Base-by-base conservation (phyloP, 2,113 vertebrate genomes). In the Mobula hypostoma region DNA sequence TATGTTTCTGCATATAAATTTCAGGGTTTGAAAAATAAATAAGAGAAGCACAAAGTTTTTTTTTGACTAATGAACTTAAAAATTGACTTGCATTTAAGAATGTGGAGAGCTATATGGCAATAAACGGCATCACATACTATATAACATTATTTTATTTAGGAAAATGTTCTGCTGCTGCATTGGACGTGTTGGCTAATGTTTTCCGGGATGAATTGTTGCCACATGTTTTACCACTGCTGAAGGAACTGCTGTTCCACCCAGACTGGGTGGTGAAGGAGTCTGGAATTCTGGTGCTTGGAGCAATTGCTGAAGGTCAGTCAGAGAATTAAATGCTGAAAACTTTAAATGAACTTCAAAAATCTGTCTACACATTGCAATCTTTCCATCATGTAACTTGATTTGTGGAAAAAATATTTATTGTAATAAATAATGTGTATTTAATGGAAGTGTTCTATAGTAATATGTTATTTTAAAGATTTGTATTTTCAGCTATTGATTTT, bases 251-350 rank as follows among this genome's bases (percentile, higher is more conserved):
- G 78, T 99, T 99, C 96, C 98, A 99, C 94, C 98, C 97, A 0
- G 98, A 99, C 72, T 99, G 98, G 98, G 98, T 98, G 87, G 96
- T 99, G 94, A 99, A 99, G 95, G 98, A 99, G 97, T 99, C 98
- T 2, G 98, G 98, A 95, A 99, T 99, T 95, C 96, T 99, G 85
- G 98, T 99, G 95, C 97, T 99, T 95, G 98, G 98, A 72, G 98
- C 98, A 95, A 99, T 99, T 95, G 98, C 98, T 95, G 98, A 99
- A 98, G 98, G 98, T 98, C 29, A 40, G 91, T 93, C 3, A 0
- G 36, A 74, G 14, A 32, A 56, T 93, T 74, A 40, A 27, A 48
- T 93, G 1, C 91, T 74, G 24, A 24, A 74, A 76, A 76, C 11
- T 2, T 76, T 76, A 36, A 36, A 14, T 40, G 68, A 12, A 5